Percentiles rank a stretch among this genome's conserved stretches.
Conservation (phyloP, 2,888 invertebrate genomes). For the Drosophila testacea region DNA sequence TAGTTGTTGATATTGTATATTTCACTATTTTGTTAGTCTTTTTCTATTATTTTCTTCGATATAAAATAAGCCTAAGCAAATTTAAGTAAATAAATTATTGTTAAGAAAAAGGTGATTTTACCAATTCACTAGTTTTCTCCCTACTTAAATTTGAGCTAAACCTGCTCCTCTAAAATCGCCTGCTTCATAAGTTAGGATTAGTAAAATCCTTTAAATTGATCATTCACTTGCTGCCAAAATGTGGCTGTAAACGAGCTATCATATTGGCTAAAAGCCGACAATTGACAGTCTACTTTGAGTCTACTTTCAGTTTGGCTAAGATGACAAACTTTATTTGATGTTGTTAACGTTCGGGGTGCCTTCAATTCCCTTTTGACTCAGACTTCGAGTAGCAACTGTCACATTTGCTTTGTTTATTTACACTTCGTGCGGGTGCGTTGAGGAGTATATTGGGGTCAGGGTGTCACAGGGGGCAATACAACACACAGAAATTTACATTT, state of each 20-base stretch:
- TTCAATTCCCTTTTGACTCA: constrained; percentile 27
- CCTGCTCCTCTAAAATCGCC: not conserved
- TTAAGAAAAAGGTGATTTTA: not conserved
- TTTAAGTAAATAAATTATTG: too few species aligned
- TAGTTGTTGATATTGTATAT: too few species aligned
- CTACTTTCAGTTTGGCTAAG: constrained; percentile 40
- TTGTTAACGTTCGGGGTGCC: constrained; percentile 36
- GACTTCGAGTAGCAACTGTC: constrained; percentile 53
- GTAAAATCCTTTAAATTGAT: constrained; percentile 5
- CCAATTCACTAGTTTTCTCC: not conserved
- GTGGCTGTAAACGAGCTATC: constrained; percentile 28
- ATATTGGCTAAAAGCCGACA: constrained; percentile 50
- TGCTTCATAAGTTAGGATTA: constrained; percentile 1
- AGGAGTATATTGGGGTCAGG: not conserved
- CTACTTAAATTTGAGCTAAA: too few species aligned
- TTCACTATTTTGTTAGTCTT: too few species aligned
- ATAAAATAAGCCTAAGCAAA: too few species aligned
- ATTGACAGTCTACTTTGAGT: constrained; percentile 52
- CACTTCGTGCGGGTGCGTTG: constrained; percentile 24
- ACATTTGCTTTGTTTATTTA: constrained; percentile 62
- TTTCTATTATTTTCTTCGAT: too few species aligned
- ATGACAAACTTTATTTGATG: constrained; percentile 65
- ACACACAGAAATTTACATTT: constrained; percentile 61
- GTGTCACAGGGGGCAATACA: constrained; percentile 26
- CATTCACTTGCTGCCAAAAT: constrained; percentile 25